phyloP scores from a whole-genome alignment of 2,113 vertebrate species.

The Taxidea taxus region DNA sequence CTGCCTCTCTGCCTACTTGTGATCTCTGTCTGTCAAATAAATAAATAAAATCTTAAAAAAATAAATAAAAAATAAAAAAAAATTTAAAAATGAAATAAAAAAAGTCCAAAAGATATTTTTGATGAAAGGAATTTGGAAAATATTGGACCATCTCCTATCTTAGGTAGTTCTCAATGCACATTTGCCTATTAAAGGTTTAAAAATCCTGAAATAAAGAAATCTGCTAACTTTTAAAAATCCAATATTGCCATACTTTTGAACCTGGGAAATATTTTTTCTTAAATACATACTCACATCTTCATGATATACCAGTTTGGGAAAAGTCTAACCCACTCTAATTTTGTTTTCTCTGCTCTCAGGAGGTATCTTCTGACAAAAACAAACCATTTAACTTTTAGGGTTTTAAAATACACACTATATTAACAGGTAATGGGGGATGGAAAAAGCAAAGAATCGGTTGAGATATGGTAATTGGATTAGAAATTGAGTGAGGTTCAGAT shows the following conservation, averaged over 20 bases:
- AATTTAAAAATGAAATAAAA: too few relatives aligned
- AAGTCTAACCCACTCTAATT: not conserved
- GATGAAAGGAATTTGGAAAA: constrained; percentile 38
- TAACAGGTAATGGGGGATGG: not conserved
- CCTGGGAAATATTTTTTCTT: not conserved
- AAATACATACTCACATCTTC: not conserved
- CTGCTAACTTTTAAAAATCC: not conserved
- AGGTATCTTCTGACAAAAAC: not conserved
- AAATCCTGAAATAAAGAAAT: constrained; percentile 28
- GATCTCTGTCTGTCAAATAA: too few relatives aligned
- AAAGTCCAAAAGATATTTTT: not conserved
- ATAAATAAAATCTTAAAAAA: too few relatives aligned
- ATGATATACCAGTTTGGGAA: not conserved
- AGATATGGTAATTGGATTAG: not conserved
- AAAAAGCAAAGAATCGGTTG: not conserved
- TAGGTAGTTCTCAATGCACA: not conserved
- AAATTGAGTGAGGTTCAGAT: not conserved
- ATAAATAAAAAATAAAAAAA: too few relatives aligned
- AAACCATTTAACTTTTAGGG: not conserved
- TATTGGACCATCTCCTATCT: not conserved
- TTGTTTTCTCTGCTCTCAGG: not conserved
- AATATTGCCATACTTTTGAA: not conserved
- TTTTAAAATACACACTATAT: not conserved
- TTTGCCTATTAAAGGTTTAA: not conserved
- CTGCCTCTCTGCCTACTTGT: too few relatives aligned